Conservation (phyloP, 2,888 invertebrate genomes). For the Salpingus planirostris region DNA sequence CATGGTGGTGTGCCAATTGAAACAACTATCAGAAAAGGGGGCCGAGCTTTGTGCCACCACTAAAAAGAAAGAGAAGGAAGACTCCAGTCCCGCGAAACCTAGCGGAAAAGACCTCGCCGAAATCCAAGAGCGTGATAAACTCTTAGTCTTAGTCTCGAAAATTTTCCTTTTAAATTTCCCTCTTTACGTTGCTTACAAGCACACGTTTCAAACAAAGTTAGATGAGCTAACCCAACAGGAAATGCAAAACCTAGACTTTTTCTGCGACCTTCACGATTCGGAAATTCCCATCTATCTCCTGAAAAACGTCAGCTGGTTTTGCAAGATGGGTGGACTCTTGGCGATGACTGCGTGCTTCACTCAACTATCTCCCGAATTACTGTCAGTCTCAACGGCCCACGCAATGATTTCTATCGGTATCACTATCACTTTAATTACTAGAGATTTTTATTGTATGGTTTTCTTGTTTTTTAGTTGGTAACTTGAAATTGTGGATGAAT, state of each 20-base stretch:
- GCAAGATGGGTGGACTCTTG: constrained; percentile 81
- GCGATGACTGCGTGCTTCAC: constrained; percentile 84
- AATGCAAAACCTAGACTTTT: constrained; percentile 66
- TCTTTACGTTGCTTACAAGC: constrained; percentile 78
- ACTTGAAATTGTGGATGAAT: constrained; percentile 89
- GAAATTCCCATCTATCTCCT: constrained; percentile 86
- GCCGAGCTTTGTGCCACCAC: constrained; percentile 11
- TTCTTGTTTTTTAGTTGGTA: constrained; percentile 54
- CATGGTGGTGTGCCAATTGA: constrained; percentile 73
- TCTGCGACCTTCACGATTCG: constrained; percentile 88
- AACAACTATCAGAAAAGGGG: constrained; percentile 48
- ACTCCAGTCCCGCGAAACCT: background rate
- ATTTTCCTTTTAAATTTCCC: constrained; percentile 85
- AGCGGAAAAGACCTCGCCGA: constrained; percentile 39
- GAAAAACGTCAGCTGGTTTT: constrained; percentile 88
- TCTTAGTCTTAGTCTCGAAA: constrained; percentile 81
- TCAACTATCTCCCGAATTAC: constrained; percentile 56
- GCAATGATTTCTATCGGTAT: constrained; percentile 73
- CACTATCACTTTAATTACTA: constrained; percentile 3
- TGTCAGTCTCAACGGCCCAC: constrained; percentile 85
- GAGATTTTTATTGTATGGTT: constrained; percentile 2
- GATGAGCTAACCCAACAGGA: constrained; percentile 81
- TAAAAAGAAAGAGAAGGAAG: background rate
- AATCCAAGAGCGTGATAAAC: constrained; percentile 75
- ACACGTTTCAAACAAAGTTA: constrained; percentile 68